These are phyloP conservation scores for Dascillus cervinus DNA, from an alignment of 2,888 invertebrate species.

Conservation along the genomic window DNA sequence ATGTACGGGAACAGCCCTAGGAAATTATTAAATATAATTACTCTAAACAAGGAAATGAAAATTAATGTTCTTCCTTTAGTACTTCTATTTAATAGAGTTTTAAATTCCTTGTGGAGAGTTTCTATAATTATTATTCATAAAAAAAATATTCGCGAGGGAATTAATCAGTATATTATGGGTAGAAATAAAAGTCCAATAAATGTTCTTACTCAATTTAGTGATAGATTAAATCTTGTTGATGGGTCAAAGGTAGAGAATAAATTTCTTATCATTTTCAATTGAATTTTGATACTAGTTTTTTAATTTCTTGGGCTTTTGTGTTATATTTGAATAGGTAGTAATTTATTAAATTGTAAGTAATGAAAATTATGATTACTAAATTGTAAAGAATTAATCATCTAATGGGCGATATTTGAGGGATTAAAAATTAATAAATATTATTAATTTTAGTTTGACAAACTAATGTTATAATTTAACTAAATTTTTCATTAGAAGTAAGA, in stretches of 20 bases:
- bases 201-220: conserved; percentile 55
- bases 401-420: conserved; percentile 62
- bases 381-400: conserved; percentile 44
- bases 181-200: conserved; percentile 47
- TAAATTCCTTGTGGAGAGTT: conserved; percentile 51
- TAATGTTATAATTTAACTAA: conserved; percentile 53
- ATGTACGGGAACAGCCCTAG: conserved; percentile 63
- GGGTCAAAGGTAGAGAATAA: conserved; percentile 64
- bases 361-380: conserved; percentile 39
- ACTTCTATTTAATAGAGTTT: conserved; percentile 42
- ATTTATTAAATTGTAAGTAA: conserved; percentile 48
- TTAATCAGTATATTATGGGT: conserved; percentile 48
- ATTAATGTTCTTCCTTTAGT: conserved; percentile 47
- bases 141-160: conserved; percentile 46
- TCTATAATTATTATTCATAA: conserved; percentile 45
- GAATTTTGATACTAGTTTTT: conserved; percentile 27
- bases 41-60: conserved; percentile 51
- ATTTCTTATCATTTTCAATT: conserved; percentile 60
- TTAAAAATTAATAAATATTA: conserved; percentile 53
- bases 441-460: conserved; percentile 63
- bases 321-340: conserved; percentile 42
- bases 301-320: conserved; percentile 31
- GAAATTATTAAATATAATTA: conserved; percentile 61
- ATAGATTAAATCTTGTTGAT: conserved; percentile 45
- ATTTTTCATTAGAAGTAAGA: conserved; percentile 55